Percentiles rank a stretch among this genome's conserved stretches.
phyloP scores from a whole-genome alignment of 2,888 invertebrate genomes.

The Polyommatus icarus region DNA sequence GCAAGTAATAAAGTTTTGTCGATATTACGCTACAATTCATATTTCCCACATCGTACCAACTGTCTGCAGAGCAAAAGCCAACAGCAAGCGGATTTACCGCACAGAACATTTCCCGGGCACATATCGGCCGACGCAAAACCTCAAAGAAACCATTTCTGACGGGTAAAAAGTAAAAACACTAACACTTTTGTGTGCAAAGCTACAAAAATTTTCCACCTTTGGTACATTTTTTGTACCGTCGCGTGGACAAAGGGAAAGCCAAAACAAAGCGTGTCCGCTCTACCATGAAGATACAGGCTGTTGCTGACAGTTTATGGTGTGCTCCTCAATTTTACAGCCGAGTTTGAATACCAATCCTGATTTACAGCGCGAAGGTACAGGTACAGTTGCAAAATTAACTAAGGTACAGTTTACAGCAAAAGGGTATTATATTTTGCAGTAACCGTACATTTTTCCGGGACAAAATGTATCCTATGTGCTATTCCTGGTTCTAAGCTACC shows the following conservation, averaged over 20 bases:
- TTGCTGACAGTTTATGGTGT: conserved; percentile 35
- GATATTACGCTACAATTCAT: too few species aligned
- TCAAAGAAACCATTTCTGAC: conserved; percentile 13
- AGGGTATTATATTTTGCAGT: too few species aligned
- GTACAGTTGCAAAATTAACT: background rate
- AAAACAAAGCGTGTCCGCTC: conserved; percentile 40
- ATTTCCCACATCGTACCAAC: too few species aligned
- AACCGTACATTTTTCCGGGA: too few species aligned
- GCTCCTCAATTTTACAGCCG: conserved; percentile 15
- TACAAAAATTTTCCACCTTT: background rate
- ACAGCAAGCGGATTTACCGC: background rate
- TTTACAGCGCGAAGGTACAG: background rate
- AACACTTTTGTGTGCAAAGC: background rate
- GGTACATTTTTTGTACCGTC: background rate
- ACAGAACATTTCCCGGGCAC: background rate
- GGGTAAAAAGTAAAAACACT: background rate
- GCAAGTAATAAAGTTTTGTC: too few species aligned
- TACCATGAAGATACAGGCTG: conserved; percentile 41
- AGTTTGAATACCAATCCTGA: background rate
- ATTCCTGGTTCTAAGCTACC: too few species aligned
- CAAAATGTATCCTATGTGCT: too few species aligned
- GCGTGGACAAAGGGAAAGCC: conserved; percentile 33
- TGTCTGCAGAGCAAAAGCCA: too few species aligned
- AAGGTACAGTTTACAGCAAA: background rate
- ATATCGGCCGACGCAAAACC: background rate